Percentiles rank a stretch among this genome's conserved stretches.
These are phyloP conservation scores for Anthopleura sola DNA, from an alignment of 64 coral and sea anemone genomes.

Conservation along the genomic window DNA sequence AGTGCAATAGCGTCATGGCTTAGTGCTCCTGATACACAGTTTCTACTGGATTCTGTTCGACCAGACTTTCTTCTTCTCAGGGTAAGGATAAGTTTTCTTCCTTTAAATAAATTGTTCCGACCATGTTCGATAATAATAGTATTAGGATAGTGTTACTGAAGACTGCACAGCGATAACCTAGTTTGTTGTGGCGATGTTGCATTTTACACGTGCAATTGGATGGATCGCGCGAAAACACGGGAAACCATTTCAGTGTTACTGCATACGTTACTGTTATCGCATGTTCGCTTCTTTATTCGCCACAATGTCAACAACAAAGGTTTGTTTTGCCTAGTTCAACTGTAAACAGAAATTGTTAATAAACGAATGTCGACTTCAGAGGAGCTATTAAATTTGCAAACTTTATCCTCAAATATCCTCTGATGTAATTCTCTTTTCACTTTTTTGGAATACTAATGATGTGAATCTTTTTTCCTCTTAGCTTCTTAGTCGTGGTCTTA, in stretches of 20 bases:
- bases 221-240: neutral
- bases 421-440: no score
- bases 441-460: neutral
- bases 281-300: no score
- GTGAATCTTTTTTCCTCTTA: neutral
- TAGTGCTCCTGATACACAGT: slow-evolving; percentile 90
- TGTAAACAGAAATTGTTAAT: no score
- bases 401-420: neutral
- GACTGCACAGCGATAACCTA: neutral
- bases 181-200: neutral
- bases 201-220: neutral
- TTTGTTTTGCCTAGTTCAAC: no score
- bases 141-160: no score
- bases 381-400: no score
- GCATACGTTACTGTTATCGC: no score
- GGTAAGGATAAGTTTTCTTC: slow-evolving; percentile 36
- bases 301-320: no score
- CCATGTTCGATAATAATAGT: neutral
- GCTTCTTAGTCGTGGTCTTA: slow-evolving; percentile 80
- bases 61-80: slow-evolving; percentile 90
- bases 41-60: slow-evolving; percentile 87
- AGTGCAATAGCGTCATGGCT: slow-evolving; percentile 95
- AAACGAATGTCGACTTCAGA: no score
- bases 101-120: no score
- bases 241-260: neutral